Evolutionary conservation across 2,113 vertebrate species (phyloP).

Genomic region (Phoenicopterus ruber): DNA sequence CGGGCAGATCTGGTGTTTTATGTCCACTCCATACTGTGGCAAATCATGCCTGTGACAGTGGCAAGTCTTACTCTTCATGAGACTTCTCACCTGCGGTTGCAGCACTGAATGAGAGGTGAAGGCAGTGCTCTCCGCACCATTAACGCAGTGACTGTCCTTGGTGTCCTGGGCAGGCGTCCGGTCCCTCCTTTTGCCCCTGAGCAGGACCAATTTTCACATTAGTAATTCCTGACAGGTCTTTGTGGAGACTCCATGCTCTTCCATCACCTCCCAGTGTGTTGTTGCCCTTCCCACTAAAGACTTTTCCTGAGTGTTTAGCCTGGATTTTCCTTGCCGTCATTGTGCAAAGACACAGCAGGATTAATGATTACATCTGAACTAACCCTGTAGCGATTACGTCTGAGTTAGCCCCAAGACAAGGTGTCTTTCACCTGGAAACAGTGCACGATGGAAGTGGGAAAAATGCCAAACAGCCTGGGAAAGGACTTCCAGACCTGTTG

Average conservation of each 20-base stretch:
- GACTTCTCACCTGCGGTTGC: not conserved
- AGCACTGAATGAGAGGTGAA: not conserved
- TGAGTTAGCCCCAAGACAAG: not conserved
- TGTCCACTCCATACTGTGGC: not conserved
- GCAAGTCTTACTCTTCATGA: not conserved
- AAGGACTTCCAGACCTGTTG: not conserved
- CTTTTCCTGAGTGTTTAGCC: not conserved
- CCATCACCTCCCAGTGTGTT: accelerated
- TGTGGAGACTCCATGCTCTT: not conserved
- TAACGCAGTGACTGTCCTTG: not conserved
- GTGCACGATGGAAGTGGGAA: not conserved
- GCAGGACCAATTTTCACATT: not conserved
- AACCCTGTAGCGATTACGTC: not conserved
- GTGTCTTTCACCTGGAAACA: not conserved
- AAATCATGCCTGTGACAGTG: not conserved
- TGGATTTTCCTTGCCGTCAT: not conserved
- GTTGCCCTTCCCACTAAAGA: not conserved
- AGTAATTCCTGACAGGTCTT: not conserved
- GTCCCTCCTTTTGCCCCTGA: not conserved
- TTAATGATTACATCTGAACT: not conserved
- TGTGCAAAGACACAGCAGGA: not conserved
- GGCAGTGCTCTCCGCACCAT: not conserved
- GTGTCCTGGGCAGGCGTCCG: no score
- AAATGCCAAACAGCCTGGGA: not conserved
- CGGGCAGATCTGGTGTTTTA: not conserved